A percentile compares a stretch with the other conserved stretches of the same genome.
These are phyloP conservation scores for Anser brachyrhynchus DNA, from an alignment of 2,113 vertebrate genomes.

Conservation along the genomic window DNA sequence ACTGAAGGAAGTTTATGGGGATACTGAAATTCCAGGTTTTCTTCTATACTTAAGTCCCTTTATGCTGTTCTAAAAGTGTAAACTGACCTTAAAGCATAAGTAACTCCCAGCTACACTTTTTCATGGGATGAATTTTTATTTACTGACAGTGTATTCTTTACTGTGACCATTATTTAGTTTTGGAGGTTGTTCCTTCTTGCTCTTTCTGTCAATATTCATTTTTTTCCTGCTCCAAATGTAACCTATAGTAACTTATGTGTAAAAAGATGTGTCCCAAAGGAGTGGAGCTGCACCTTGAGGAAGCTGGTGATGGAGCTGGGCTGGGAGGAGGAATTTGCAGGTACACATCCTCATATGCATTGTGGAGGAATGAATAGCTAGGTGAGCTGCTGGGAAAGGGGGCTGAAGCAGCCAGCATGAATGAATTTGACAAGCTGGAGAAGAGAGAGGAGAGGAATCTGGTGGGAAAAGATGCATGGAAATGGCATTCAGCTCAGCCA, in stretches of 20 bases:
- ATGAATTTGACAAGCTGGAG: neutral
- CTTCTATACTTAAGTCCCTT: neutral
- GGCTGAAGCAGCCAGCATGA: neutral
- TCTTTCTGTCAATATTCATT: neutral
- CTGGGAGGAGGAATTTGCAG: neutral
- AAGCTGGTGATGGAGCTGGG: neutral
- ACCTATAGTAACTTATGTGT: neutral
- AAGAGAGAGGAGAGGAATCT: neutral
- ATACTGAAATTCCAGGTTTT: neutral
- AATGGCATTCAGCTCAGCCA: neutral
- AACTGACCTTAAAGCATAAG: neutral
- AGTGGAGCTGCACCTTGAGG: neutral
- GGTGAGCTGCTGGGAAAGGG: neutral
- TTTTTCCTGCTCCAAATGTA: neutral
- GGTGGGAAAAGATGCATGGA: neutral
- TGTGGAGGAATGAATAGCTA: neutral
- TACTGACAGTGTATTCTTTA: neutral
- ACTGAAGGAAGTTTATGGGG: neutral
- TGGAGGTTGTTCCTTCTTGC: neutral
- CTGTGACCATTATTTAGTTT: neutral
- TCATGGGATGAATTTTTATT: neutral
- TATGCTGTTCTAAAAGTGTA: neutral
- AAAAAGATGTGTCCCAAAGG: neutral
- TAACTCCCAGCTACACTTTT: neutral
- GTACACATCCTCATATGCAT: fast-evolving